Conservation (phyloP, 2,797 vertebrate genomes). For the Champsocephalus gunnari region DNA sequence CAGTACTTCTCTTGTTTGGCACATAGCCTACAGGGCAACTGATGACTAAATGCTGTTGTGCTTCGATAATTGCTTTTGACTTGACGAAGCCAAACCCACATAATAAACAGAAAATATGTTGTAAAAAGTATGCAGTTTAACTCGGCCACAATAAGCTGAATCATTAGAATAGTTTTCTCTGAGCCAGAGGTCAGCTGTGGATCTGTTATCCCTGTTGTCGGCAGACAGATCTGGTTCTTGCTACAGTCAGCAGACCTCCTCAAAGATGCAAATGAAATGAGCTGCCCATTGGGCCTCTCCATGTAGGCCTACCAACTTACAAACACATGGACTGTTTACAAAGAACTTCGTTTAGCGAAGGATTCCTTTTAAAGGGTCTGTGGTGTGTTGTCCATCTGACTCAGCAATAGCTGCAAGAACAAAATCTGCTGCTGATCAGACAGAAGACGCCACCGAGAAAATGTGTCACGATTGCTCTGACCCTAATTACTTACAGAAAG, state of each 20-base stretch:
- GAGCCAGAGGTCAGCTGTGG: constrained; percentile 55
- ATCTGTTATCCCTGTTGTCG: constrained; percentile 67
- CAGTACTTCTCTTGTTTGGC: too few relatives aligned
- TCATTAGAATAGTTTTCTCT: constrained; percentile 44
- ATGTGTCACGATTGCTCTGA: constrained; percentile 35
- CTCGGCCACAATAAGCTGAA: constrained; percentile 33
- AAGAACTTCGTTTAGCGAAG: constrained; percentile 52
- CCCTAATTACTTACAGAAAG: constrained; percentile 67
- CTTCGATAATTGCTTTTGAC: constrained; percentile 19
- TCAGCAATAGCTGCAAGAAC: constrained; percentile 61
- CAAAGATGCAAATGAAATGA: constrained; percentile 50
- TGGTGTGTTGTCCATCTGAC: constrained; percentile 60
- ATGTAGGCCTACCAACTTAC: constrained; percentile 31
- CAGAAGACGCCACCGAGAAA: constrained; percentile 53
- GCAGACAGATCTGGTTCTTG: constrained; percentile 41
- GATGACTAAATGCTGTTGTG: constrained; percentile 8
- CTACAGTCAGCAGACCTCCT: constrained; percentile 75
- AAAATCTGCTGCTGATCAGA: constrained; percentile 72
- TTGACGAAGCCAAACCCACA: constrained; percentile 17
- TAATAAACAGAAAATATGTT: constrained; percentile 19
- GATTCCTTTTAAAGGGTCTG: constrained; percentile 57
- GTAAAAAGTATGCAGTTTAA: constrained; percentile 45
- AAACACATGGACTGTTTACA: constrained; percentile 53
- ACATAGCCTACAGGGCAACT: neutral
- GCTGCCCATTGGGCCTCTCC: constrained; percentile 39